Evolutionary conservation across 2,888 invertebrate genomes (phyloP), one percentile per base, ranked within the genome.

Genomic region (Meandrusa payeni): DNA sequence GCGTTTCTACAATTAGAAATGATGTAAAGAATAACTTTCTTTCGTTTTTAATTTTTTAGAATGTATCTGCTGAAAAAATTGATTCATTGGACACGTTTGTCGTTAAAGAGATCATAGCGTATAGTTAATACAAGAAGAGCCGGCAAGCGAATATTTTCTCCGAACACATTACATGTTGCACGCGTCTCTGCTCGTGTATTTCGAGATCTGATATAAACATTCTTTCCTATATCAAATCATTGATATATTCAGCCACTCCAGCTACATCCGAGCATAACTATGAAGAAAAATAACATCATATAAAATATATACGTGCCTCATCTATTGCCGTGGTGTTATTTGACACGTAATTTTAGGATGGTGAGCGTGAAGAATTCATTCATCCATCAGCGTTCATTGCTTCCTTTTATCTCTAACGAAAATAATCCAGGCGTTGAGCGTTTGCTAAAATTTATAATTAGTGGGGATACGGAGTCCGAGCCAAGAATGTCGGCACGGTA

Each of bases 181-280:
- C 29, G 15, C 29, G 31, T 22, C 39, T 39, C 9, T 17, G 22
- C 19, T 12, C 26, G 19, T 19, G 11, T 41, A 29, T 36, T 41
- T 41, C 28, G 20, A 36, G 34, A 27, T 36, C 11, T 7, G 23
- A 23, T 11, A 42, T 23, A 36, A 29, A 29, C 24, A 36, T 36
- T 36, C 11, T 42, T 42, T 29, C 11, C 7, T 26, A 13, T 22
- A 39, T 31, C 29, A 17, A 29, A 29, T 39, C 29, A 33, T 41
- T 27, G 27, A 41, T 41, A 41, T 26, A 24, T 31, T 31, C 23
- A 33, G 19, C 9, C 7, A 40, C 19, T 29, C 15, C 29, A n/a
- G 13, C 31, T 17, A n/a, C 11, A 11, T 29, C 13, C 9, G 10
- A 19, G 2, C 5, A 31, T 24, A 26, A 17, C 6, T 4, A 17